Evolutionary conservation across 2,113 vertebrate genomes (phyloP).

Genomic region (Mesoclemmys tuberculata): DNA sequence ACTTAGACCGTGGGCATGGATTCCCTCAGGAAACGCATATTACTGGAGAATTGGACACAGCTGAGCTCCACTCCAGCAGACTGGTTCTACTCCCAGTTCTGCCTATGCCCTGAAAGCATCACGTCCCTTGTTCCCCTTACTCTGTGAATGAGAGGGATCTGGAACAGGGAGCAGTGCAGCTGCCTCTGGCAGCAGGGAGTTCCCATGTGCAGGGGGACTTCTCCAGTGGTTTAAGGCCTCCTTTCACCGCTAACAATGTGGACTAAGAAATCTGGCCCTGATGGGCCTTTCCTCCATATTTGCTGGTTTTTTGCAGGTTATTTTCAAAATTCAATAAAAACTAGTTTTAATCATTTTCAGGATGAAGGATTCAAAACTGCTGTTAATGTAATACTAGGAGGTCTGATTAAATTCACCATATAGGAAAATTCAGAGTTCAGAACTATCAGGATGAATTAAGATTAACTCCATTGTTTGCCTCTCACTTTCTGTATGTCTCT

Average conservation of each 20-base stretch:
- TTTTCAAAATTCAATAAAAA: background rate
- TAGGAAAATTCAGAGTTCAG: background rate
- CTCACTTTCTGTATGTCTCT: background rate
- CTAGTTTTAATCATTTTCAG: background rate
- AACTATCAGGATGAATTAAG: background rate
- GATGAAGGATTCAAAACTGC: background rate
- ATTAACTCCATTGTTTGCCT: background rate
- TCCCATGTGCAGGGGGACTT: background rate
- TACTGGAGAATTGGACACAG: background rate
- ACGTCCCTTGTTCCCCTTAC: background rate
- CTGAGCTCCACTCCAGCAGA: background rate
- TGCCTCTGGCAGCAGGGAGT: background rate
- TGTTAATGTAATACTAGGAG: background rate
- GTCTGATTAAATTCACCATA: background rate
- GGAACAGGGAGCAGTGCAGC: background rate
- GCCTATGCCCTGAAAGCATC: background rate
- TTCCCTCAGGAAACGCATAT: background rate
- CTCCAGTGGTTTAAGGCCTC: background rate
- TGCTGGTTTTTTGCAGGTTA: background rate
- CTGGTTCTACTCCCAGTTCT: background rate
- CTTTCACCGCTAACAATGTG: background rate
- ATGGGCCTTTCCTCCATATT: background rate
- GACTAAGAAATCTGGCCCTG: background rate
- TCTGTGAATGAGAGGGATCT: background rate
- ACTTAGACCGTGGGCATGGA: background rate